Evolutionary conservation across 2,888 invertebrate genomes (phyloP), one percentile per base, ranked within the genome.

Genomic region (Caenorhabditis afra): DNA sequence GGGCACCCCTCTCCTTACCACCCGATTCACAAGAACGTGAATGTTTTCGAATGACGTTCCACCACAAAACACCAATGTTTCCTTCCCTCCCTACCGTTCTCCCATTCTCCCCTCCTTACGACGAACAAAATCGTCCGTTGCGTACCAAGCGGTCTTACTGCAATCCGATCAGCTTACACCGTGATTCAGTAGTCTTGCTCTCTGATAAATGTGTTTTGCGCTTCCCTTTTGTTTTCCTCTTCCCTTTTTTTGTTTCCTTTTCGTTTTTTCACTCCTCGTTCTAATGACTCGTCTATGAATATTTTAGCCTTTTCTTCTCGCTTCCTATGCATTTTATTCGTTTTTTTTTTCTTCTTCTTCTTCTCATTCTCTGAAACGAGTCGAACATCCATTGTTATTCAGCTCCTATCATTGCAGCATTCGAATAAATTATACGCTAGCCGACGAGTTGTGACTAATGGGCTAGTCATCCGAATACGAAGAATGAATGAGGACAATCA

Each of bases 401-500:
- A 20, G 16, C 44, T 68, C 47, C 49, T 49, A 50, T 50, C 55
- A 55, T 55, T 53, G 11, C 53, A 61, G 45, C 45, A 41, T 12
- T 41, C 62, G 57, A 57, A 71, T 62, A 71, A 71, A 71, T 62
- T 71, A 29, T 29, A 29, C 29, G 29, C 7, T 7, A 7, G 29
- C 53, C 62, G n/a, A n/a, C 47, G 35, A 57, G 45, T 37, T 18
- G 57, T 57, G 71, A 64, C 71, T 71, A 49, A 71, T 71, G 62
- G 64, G 47, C 35, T 55, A 62, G 39, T 29, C 29, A 29, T 29
- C 29, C 29, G 29, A 39, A n/a, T 16, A 10, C n/a, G 53, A 52
- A 59, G 53, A 41, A 79, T 79, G 79, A 79, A 73, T 66, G 73
- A 64, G 23, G 79, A 79, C 39, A 67, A 57, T 16, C 73, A 67